Percentiles rank a stretch among this genome's conserved stretches.
Evolutionary conservation across 64 coral and sea anemone species (phyloP).

Genomic region (Porites australiensis): DNA sequence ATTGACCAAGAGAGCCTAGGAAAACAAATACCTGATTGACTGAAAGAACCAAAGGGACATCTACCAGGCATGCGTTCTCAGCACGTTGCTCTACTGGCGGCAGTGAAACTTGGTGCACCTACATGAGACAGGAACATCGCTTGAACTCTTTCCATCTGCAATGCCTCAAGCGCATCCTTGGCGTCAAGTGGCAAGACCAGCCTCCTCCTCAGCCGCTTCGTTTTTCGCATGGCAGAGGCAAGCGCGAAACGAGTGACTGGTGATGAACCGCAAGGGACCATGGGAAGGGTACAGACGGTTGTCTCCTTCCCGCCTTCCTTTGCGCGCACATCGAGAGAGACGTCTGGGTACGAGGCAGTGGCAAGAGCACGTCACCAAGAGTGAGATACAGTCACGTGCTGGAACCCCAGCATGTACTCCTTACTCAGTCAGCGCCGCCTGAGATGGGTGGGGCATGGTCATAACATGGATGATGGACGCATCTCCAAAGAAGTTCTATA

Average conservation of each 20-base stretch:
- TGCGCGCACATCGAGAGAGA: no score
- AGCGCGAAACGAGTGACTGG: no score
- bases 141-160: conserved; percentile 11
- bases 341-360: no score
- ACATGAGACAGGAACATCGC: not conserved
- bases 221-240: no score
- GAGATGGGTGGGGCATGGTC: conserved; percentile 27
- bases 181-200: not conserved
- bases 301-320: no score
- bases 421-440: conserved; percentile 7
- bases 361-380: not conserved
- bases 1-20: no score
- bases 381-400: not conserved
- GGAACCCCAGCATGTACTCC: not conserved
- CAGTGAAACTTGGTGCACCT: not conserved
- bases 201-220: no score
- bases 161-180: not conserved
- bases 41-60: no score
- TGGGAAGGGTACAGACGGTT: no score
- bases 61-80: not conserved
- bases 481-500: conserved; percentile 15
- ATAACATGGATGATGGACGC: not conserved
- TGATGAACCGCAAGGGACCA: no score
- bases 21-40: no score
- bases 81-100: conserved; percentile 5